Percentiles rank a stretch among this genome's conserved stretches.
These are phyloP conservation scores for Apamea epomidion DNA, from an alignment of 2,888 invertebrate genomes.

Conservation along the genomic window DNA sequence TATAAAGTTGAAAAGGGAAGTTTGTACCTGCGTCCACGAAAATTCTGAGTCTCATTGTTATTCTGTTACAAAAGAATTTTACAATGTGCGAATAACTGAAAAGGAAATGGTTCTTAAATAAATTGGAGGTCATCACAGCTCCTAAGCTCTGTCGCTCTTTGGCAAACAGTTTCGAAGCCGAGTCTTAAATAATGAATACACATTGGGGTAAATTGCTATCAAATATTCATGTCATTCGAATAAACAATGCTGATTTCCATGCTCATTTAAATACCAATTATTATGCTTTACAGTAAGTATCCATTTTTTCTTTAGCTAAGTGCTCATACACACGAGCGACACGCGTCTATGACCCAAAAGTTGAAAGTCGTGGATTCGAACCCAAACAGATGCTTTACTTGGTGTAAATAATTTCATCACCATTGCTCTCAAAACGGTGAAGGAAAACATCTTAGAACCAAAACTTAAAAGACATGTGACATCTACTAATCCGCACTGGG, in stretches of 20 bases:
- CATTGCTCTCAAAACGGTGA: too few species aligned
- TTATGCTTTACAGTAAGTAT: not conserved
- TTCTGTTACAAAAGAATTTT: slow-evolving; percentile 4
- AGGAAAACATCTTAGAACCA: too few species aligned
- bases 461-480: too few species aligned
- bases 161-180: slow-evolving; percentile 21
- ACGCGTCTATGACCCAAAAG: too few species aligned
- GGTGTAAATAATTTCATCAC: too few species aligned
- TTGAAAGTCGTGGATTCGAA: too few species aligned
- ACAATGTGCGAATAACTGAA: slow-evolving; percentile 1
- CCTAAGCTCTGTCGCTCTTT: not conserved
- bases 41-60: slow-evolving; percentile 34
- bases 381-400: too few species aligned
- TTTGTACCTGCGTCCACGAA: slow-evolving; percentile 29
- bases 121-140: slow-evolving; percentile 12
- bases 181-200: slow-evolving; percentile 19
- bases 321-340: too few species aligned
- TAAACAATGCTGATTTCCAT: slow-evolving; percentile 26
- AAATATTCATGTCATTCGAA: slow-evolving; percentile 31
- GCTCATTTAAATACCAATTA: slow-evolving; percentile 20
- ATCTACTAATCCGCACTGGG: too few species aligned
- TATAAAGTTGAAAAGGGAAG: not conserved
- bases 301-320: not conserved
- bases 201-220: slow-evolving; percentile 25
- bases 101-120: slow-evolving; percentile 1